phyloP scores from a whole-genome alignment of 2,888 invertebrate genomes.

The Gibbula magus region DNA sequence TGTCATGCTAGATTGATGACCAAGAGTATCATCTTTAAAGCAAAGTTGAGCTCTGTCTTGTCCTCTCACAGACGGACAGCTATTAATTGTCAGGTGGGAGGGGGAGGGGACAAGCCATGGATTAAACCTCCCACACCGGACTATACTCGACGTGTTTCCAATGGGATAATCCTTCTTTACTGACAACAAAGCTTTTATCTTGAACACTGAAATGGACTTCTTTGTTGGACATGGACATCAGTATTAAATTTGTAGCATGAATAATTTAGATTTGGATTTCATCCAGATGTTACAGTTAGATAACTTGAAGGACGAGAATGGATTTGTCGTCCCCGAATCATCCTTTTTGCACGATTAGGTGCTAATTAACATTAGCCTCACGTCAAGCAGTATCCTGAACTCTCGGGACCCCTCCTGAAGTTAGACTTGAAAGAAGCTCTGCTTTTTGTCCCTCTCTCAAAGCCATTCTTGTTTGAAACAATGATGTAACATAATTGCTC shows the following conservation, averaged over 20 bases:
- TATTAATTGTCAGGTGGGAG: not conserved
- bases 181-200: constrained; percentile 7
- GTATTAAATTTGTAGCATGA: constrained; percentile 24
- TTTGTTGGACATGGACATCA: constrained; percentile 4
- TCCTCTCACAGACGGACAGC: not conserved
- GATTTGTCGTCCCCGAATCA: not conserved
- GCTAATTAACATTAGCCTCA: constrained; percentile 12
- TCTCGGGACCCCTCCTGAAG: too few species aligned
- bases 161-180: not conserved
- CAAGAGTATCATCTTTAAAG: not conserved
- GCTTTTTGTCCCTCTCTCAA: too few species aligned
- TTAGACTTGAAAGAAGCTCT: too few species aligned
- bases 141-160: not conserved
- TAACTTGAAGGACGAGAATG: not conserved
- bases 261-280: constrained; percentile 22
- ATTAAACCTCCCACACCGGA: not conserved
- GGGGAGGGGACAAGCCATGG: not conserved
- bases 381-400: not conserved
- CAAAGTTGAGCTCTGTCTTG: not conserved
- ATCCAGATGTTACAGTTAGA: constrained; percentile 18
- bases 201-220: not conserved
- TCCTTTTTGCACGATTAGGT: constrained; percentile 1
- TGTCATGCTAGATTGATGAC: not conserved
- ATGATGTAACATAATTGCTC: too few species aligned
- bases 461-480: too few species aligned